phyloP scores from a whole-genome alignment of 2,888 invertebrate genomes.

The Papilio demoleus region DNA sequence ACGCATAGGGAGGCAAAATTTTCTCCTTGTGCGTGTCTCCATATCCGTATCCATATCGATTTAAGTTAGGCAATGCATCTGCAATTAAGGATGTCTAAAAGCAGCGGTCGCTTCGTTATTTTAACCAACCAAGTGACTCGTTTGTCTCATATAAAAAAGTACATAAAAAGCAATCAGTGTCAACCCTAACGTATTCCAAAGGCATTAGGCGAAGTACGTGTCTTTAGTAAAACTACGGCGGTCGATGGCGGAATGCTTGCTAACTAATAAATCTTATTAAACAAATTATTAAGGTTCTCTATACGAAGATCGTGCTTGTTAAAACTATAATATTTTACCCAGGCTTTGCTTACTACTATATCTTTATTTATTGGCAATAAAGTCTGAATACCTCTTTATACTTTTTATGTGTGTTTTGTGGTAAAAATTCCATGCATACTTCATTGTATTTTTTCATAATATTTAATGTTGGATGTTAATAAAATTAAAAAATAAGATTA shows the following conservation, averaged over 20 bases:
- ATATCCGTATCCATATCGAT: too few species aligned
- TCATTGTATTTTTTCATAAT: too few species aligned
- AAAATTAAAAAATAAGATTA: too few species aligned
- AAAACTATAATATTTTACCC: background rate
- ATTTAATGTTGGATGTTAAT: too few species aligned
- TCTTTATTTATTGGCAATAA: background rate
- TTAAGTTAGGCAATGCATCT: too few species aligned
- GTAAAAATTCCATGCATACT: too few species aligned
- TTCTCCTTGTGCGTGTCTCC: too few species aligned
- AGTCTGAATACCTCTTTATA: background rate
- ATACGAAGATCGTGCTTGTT: constrained; percentile 4
- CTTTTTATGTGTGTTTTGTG: background rate
- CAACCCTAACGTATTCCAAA: constrained; percentile 37
- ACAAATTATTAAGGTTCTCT: constrained; percentile 22
- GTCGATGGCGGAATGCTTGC: constrained; percentile 29
- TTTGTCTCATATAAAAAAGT: too few species aligned
- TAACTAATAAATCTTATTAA: constrained; percentile 36
- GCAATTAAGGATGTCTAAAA: too few species aligned
- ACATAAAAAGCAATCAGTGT: background rate
- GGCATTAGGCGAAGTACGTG: constrained; percentile 40
- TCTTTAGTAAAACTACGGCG: constrained; percentile 39
- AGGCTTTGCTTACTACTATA: background rate
- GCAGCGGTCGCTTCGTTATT: too few species aligned
- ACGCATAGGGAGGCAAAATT: too few species aligned
- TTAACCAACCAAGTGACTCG: too few species aligned